Conservation (phyloP, 2,797 vertebrate genomes). For the Novumbra hubbsi region DNA sequence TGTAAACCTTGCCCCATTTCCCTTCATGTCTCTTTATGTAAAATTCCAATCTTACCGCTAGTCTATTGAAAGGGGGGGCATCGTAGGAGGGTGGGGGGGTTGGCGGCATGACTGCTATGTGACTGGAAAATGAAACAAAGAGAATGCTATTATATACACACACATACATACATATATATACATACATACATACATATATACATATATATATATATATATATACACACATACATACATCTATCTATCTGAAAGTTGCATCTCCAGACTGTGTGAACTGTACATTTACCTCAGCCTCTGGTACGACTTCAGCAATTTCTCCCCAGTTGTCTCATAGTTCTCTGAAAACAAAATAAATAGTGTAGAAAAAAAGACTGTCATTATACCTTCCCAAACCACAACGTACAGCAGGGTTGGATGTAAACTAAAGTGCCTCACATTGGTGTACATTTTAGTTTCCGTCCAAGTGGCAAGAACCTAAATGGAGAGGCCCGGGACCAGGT, state of each 20-base stretch:
- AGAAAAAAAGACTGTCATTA: slow-evolving; percentile 17
- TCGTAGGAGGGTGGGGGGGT: slow-evolving; percentile 84
- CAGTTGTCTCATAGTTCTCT: slow-evolving; percentile 82
- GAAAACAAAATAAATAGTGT: no score
- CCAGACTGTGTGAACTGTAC: not conserved
- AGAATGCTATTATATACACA: no score
- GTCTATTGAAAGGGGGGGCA: slow-evolving; percentile 42
- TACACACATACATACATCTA: not conserved
- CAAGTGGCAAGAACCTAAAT: no score
- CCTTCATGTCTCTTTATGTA: no score
- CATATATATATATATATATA: not conserved
- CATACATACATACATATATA: no score
- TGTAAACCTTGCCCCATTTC: no score
- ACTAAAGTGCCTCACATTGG: no score
- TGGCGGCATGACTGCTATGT: slow-evolving; percentile 86
- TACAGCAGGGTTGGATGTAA: no score
- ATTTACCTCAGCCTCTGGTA: slow-evolving; percentile 80
- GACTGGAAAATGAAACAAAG: slow-evolving; percentile 60
- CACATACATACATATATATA: no score
- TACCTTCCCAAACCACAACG: not conserved
- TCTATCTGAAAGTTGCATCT: not conserved
- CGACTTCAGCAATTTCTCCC: slow-evolving; percentile 81
- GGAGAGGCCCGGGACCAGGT: no score
- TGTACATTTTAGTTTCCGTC: no score
- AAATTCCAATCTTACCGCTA: slow-evolving; percentile 62